Evolutionary conservation across 2,113 vertebrate species (phyloP).

Genomic region (Narcine bancroftii): DNA sequence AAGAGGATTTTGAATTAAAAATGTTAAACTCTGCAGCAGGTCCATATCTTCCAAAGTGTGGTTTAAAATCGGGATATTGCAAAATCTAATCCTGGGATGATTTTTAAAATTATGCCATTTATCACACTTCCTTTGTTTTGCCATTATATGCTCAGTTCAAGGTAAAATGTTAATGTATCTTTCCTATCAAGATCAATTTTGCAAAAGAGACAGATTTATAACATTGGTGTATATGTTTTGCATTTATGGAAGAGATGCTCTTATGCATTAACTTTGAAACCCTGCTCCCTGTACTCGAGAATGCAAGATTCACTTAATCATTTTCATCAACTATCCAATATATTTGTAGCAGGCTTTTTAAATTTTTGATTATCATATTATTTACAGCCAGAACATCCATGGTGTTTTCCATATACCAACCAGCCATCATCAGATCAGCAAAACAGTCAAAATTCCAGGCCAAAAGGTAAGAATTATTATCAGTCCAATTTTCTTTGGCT

Average conservation of each 20-base stretch:
- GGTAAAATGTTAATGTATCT: neutral
- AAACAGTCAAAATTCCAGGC: slow-evolving; percentile 1
- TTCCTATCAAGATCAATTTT: neutral
- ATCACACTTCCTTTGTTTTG: neutral
- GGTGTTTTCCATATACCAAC: slow-evolving; percentile 2
- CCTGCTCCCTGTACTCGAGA: neutral
- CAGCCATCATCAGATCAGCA: slow-evolving; percentile 9
- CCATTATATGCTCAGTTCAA: neutral
- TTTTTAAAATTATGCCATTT: neutral
- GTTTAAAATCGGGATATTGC: neutral
- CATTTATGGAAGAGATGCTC: neutral
- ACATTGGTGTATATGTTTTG: neutral
- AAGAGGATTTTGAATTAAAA: neutral
- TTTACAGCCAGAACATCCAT: neutral
- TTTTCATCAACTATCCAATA: neutral
- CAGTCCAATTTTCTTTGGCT: no score
- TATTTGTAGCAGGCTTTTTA: neutral
- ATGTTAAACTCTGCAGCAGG: neutral
- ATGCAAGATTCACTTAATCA: neutral
- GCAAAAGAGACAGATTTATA: neutral
- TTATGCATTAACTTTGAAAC: neutral
- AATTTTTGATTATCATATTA: neutral
- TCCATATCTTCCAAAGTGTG: neutral
- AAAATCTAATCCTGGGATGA: neutral
- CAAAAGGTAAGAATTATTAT: slow-evolving; percentile 22